Evolutionary conservation across 2,797 vertebrate species (phyloP), one percentile per base, ranked within the genome.

Genomic region (Accipiter badius): DNA sequence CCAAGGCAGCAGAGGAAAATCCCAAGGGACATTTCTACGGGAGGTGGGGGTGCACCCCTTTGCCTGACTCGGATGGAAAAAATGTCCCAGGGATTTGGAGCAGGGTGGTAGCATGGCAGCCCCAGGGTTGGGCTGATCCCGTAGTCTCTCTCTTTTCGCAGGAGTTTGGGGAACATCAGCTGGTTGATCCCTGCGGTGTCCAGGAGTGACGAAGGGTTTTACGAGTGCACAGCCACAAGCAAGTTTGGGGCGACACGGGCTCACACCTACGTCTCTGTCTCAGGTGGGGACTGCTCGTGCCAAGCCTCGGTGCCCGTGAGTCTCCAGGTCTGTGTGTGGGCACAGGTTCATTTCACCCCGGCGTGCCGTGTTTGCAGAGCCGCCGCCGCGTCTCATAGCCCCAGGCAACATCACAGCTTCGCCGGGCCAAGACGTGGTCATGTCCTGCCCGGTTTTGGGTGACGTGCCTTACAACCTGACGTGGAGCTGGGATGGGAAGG

Each of bases 181-280:
- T 99, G 99, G 99, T 98, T 99, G 95, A 99, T 99, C 94, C 97
- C 97, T 1, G 89, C 86, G 3, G 98, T 96, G 4, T 99, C 99
- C 6, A 93, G 97, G 28, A 96, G 97, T 1, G 99, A 99, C 0
- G 99, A 99, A 95, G 99, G 99, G 59, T 85, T 72, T 3, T 99
- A 99, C 0, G 98, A 99, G 90, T 99, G 99, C 83, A 76, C 95
- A 0, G 99, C 99, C 1, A 98, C 98, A 16, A 99, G 98, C 98
- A 98, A 96, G 19, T 98, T 98, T 0, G 99, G 99, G 33, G 98
- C 96, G 3, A 98, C 98, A 0, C 98, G 93, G 39, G 99, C 98
- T 46, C 92, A 94, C 19, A 96, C 98, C 35, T 98, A 98, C 54
- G 21, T 99, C 65, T 98, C 97, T 21, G 97, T 99, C 61, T 98